Conservation (phyloP, 2,797 vertebrate species). For the Chelidonichthys spinosus region DNA sequence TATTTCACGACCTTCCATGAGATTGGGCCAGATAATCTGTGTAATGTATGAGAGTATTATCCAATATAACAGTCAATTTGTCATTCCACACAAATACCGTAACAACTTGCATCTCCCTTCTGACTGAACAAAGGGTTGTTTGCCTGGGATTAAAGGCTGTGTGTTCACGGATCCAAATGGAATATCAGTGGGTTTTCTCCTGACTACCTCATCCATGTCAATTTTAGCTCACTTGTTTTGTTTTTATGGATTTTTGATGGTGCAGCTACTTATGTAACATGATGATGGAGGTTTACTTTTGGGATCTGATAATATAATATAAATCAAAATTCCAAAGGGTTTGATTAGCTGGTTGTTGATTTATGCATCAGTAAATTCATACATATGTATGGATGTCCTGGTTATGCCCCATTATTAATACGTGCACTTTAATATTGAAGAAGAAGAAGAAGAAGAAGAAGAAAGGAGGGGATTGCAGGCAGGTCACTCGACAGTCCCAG, state of each 20-base stretch:
- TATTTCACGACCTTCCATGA: no score
- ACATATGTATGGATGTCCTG: background rate
- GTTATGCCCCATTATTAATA: slow-evolving; percentile 20
- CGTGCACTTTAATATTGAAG: slow-evolving; percentile 19
- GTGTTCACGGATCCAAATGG: background rate
- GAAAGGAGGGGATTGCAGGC: slow-evolving; percentile 1
- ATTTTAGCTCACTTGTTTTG: background rate
- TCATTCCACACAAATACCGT: background rate
- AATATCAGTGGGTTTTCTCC: background rate
- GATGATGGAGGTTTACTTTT: background rate
- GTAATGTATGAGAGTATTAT: background rate
- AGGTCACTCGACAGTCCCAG: slow-evolving; percentile 22
- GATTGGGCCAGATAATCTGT: background rate
- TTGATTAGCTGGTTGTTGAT: slow-evolving; percentile 35
- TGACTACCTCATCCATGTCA: background rate
- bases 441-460: background rate
- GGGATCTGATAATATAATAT: slow-evolving; percentile 23
- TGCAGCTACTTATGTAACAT: slow-evolving; percentile 1
- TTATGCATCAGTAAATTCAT: slow-evolving; percentile 25
- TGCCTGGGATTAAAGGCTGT: background rate
- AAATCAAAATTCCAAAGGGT: background rate
- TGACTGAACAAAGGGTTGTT: slow-evolving; percentile 13
- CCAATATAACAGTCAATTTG: background rate
- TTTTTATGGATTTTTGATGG: background rate
- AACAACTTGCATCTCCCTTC: background rate